Evolutionary conservation across 2,888 invertebrate genomes (phyloP).

Genomic region (Archaeoteleia sp.): DNA sequence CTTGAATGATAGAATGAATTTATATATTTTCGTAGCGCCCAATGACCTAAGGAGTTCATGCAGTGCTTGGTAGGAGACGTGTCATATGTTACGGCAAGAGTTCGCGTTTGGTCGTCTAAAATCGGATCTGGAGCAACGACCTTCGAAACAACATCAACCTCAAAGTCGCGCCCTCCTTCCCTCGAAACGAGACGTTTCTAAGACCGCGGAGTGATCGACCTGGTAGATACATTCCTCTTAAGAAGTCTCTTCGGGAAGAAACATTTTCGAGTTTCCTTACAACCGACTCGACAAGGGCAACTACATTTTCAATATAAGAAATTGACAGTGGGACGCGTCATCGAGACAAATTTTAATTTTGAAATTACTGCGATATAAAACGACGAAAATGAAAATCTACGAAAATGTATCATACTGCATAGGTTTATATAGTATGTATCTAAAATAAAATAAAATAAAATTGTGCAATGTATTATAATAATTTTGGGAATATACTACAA

Average conservation of each 20-base stretch:
- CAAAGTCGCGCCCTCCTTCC: conserved; percentile 47
- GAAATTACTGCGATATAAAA: too few species aligned
- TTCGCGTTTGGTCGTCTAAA: conserved; percentile 69
- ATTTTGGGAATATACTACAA: too few species aligned
- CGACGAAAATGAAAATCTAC: too few species aligned
- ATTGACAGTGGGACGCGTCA: too few species aligned
- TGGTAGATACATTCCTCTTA: not conserved
- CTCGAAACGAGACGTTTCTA: conserved; percentile 29
- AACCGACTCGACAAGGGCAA: too few species aligned
- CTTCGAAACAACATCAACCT: conserved; percentile 71
- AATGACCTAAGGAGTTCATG: conserved; percentile 41
- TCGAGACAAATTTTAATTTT: too few species aligned
- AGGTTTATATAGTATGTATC: too few species aligned
- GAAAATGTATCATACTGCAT: too few species aligned
- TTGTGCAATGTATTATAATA: too few species aligned
- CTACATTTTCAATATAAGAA: too few species aligned
- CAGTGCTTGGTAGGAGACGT: conserved; percentile 47
- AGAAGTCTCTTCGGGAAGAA: conserved; percentile 14
- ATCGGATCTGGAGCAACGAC: conserved; percentile 74
- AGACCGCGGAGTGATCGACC: conserved; percentile 28
- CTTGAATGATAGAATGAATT: too few species aligned
- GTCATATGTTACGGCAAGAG: conserved; percentile 53
- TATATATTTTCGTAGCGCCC: conserved; percentile 22
- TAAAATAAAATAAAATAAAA: too few species aligned
- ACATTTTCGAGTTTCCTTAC: conserved; percentile 7